Conservation (phyloP, 2,113 vertebrate species). For the Hylia prasina region DNA sequence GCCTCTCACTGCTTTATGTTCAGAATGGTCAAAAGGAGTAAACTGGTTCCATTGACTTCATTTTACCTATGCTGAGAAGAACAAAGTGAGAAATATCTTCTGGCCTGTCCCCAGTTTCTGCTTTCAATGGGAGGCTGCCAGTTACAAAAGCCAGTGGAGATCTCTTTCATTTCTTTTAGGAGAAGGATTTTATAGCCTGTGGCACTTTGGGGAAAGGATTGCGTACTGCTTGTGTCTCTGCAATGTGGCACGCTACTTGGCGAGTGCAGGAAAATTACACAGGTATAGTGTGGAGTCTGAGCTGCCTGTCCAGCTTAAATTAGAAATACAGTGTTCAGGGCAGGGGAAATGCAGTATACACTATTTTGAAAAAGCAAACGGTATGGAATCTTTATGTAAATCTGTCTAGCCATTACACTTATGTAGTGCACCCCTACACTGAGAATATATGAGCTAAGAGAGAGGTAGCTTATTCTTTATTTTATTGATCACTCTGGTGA, state of each 20-base stretch:
- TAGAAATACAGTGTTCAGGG: neutral
- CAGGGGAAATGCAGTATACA: neutral
- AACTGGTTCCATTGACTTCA: neutral
- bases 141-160: neutral
- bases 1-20: neutral
- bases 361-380: neutral
- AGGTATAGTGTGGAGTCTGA: neutral
- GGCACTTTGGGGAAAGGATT: neutral
- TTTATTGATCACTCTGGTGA: neutral
- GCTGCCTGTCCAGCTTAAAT: neutral
- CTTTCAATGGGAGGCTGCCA: neutral
- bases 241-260: accelerated
- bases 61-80: neutral
- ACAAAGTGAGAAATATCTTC: neutral
- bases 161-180: neutral
- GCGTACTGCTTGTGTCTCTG: neutral
- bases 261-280: neutral
- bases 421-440: neutral
- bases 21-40: neutral
- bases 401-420: neutral
- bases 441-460: neutral
- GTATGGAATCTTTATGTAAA: neutral
- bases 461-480: neutral
- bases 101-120: neutral
- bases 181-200: neutral